Base-by-base conservation (phyloP, 2,888 invertebrate genomes). In the Epirrita christyi region DNA sequence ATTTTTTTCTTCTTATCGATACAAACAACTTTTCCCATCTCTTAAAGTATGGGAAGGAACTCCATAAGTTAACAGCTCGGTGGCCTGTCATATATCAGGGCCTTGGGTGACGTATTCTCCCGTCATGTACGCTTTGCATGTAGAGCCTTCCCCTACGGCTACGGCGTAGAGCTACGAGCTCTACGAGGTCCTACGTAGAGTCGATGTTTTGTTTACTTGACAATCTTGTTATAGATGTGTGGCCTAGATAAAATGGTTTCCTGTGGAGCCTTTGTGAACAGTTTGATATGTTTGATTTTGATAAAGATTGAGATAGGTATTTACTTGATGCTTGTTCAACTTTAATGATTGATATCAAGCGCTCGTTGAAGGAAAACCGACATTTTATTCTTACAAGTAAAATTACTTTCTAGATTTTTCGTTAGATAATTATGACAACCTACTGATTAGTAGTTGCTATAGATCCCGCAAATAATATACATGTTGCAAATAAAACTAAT, bases 1-100 rank as follows among this genome's bases (percentile, higher is more conserved):
- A 2, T 21, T 21, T n/a, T 32, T 5, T 8, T 32, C 28, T 2
- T 36, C 13, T 34, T 63, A 59, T 70, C 61, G 58, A 67, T 64
- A 64, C 37, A 34, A 13, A 4, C 37, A 34, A 13, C 13, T 4
- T 34, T 32, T 37, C 29, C 53, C 87, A 68, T 70, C 83, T 63
- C 85, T 83, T 77, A 15, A 42, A 44, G 55, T 58, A 44, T 56
- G 47, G 73, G 74, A 81, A 83, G 81, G 82, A 80, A 85, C 86
- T 88, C 83, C 84, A 86, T 89, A 88, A 88, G 87, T 88, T 86
- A 89, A 85, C 86, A 85, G 84, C 82, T 82, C 78, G 78, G 72
- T 71, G 75, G 78, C 83, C 80, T 78, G 84, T 88, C 88, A 88
- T 88, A 87, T 82, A 87, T 89, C 87, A 90, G 69, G 68, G 77